Evolutionary conservation across 2,888 invertebrate genomes (phyloP), one percentile per base, ranked within the genome.

Genomic region (Seira musarum): DNA sequence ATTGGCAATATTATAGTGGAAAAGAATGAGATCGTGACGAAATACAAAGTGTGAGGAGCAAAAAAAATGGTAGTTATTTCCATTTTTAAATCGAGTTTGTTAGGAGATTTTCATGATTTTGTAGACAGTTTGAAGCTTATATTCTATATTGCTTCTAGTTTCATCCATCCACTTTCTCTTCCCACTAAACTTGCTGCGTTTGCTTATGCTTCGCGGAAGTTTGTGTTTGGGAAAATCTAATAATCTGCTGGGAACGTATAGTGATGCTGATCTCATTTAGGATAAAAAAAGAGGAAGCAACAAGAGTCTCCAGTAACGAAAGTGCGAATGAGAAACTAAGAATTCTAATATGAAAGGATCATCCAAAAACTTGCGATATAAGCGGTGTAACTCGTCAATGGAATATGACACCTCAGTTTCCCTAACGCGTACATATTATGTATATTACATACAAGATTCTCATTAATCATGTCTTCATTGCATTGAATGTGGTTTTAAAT

Each of bases 1-100:
- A 63, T 21, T 24, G 63, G 6, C 63, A 24, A 21, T 63, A n/a
- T n/a, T n/a, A 24, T 6, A 24, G 25, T 5, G 21, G 25, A 63
- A 63, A 60, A 63, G 24, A 63, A 24, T 13, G 13, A 22, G 25
- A 63, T 25, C 10, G 63, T 24, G 63, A 25, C 63, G 25, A 63
- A 63, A 8, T 24, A 25, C 22, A 19, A 60, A 19, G 21, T 60
- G 60, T 40, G 40, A 40, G 40, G 13, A 13, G 40, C 40, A n/a
- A n/a, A 57, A 57, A 76, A 81, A 76, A 81, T 76, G 35, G 76
- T 71, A 75, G 76, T 81, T 75, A 81, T 81, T 81, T 81, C 81
- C 81, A 81, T 81, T 81, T 81, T 81, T 81, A 81, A 81, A 81
- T 81, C 76, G 81, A 81, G 81, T 81, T 81, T 81, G 80, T 72